Conservation (phyloP, 2,888 invertebrate genomes). For the Bhutanitis thaidina region DNA sequence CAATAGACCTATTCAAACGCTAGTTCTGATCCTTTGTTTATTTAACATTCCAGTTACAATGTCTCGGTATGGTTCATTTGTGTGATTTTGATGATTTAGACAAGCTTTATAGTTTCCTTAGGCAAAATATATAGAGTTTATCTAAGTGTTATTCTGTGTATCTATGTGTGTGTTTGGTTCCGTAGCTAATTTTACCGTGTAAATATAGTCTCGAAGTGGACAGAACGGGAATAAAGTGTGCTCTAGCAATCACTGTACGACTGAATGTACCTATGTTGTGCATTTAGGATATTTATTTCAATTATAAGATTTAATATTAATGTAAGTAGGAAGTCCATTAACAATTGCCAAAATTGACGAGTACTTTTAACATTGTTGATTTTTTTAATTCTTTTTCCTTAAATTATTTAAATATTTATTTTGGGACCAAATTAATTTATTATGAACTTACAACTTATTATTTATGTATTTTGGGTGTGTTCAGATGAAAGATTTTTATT, state of each 20-base stretch:
- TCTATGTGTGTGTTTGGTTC: conserved; percentile 50
- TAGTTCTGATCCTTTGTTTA: conserved; percentile 43
- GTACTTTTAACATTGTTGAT: conserved; percentile 71
- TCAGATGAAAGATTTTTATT: conserved; percentile 72
- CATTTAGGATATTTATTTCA: conserved; percentile 71
- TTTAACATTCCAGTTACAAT: conserved; percentile 69
- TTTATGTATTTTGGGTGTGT: conserved; percentile 71
- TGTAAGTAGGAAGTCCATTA: conserved; percentile 69
- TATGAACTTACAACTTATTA: conserved; percentile 62
- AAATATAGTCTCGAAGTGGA: conserved; percentile 55
- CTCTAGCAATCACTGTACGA: conserved; percentile 53
- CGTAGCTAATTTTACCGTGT: conserved; percentile 52
- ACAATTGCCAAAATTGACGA: conserved; percentile 77
- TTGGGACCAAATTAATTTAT: conserved; percentile 80
- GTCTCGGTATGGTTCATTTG: conserved; percentile 48
- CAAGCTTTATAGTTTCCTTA: conserved; percentile 67
- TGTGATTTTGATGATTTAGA: conserved; percentile 55
- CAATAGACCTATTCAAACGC: conserved; percentile 37
- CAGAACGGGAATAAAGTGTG: conserved; percentile 42
- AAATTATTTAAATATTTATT: conserved; percentile 76
- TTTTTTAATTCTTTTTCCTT: conserved; percentile 63
- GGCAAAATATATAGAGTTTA: conserved; percentile 55
- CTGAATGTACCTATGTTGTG: conserved; percentile 52
- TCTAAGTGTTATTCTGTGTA: conserved; percentile 59
- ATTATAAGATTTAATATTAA: conserved; percentile 61